A percentile compares a stretch with the other conserved stretches of the same genome.
These are phyloP conservation scores for Varroa destructor DNA, from an alignment of 1,140 invertebrate species.

Conservation along the genomic window DNA sequence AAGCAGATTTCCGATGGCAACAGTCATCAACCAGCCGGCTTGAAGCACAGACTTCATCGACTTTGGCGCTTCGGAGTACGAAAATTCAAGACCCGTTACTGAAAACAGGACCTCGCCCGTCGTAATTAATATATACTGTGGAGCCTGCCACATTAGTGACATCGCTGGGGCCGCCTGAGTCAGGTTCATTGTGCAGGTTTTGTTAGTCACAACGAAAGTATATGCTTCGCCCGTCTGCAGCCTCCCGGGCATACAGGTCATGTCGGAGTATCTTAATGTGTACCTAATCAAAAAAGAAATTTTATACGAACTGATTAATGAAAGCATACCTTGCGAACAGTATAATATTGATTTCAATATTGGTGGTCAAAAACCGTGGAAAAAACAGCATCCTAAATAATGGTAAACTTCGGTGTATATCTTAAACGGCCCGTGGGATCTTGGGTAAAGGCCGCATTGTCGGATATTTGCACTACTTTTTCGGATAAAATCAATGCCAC, in stretches of 20 bases:
- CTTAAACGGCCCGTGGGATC: too few species aligned
- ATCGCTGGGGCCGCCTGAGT: background rate
- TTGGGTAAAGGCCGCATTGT: too few species aligned
- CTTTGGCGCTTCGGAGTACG: constrained; percentile 67
- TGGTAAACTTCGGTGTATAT: too few species aligned
- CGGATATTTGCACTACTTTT: too few species aligned
- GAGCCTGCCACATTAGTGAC: constrained; percentile 58
- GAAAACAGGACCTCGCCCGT: constrained; percentile 74
- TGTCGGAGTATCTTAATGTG: background rate
- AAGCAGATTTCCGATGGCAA: constrained; percentile 77
- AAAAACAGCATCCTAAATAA: too few species aligned
- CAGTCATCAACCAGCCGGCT: constrained; percentile 73
- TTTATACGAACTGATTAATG: constrained; percentile 19
- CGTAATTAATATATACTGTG: constrained; percentile 74
- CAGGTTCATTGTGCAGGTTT: background rate
- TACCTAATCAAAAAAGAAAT: constrained; percentile 30
- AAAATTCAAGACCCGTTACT: constrained; percentile 78
- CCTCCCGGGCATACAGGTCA: background rate
- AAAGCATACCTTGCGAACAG: background rate
- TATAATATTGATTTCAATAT: too few species aligned
- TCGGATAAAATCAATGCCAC: too few species aligned
- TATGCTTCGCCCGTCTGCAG: constrained; percentile 32
- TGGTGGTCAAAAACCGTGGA: too few species aligned
- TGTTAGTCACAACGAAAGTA: constrained; percentile 25
- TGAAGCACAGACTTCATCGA: constrained; percentile 84